A percentile compares a stretch with the other conserved stretches of the same genome.
These are phyloP conservation scores for Gortyna flavago DNA, from an alignment of 2,888 invertebrate species.

Conservation along the genomic window DNA sequence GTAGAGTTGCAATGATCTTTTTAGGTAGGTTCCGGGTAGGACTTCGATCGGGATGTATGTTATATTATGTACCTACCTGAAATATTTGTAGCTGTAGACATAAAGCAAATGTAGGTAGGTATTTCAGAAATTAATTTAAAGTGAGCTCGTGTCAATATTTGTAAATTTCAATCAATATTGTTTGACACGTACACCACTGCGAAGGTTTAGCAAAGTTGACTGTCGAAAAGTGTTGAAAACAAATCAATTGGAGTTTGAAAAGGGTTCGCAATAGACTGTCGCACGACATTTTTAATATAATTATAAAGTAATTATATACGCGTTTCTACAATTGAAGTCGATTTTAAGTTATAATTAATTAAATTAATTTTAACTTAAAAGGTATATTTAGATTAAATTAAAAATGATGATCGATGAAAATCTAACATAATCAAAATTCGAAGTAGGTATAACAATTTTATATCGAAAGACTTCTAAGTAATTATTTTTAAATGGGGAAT, in stretches of 20 bases:
- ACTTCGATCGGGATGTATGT: not conserved
- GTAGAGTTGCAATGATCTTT: not conserved
- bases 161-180: not conserved
- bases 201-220: slow-evolving; percentile 1
- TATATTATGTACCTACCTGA: not conserved
- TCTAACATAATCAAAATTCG: too few relatives aligned
- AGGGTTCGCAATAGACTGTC: slow-evolving; percentile 13
- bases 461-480: not conserved
- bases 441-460: not conserved
- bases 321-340: slow-evolving; percentile 27
- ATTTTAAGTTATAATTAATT: slow-evolving; percentile 16
- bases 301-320: slow-evolving; percentile 44
- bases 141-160: not conserved
- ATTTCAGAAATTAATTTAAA: not conserved
- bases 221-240: slow-evolving; percentile 25
- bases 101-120: not conserved
- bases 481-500: too few relatives aligned
- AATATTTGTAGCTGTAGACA: not conserved
- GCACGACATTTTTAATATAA: slow-evolving; percentile 25
- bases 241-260: slow-evolving; percentile 28
- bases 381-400: slow-evolving; percentile 12
- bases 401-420: slow-evolving; percentile 1
- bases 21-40: not conserved
- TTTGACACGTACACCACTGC: not conserved
- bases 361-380: slow-evolving; percentile 19